Evolutionary conservation across 2,113 vertebrate species (phyloP).

Genomic region (Zosterops hypoxanthus): DNA sequence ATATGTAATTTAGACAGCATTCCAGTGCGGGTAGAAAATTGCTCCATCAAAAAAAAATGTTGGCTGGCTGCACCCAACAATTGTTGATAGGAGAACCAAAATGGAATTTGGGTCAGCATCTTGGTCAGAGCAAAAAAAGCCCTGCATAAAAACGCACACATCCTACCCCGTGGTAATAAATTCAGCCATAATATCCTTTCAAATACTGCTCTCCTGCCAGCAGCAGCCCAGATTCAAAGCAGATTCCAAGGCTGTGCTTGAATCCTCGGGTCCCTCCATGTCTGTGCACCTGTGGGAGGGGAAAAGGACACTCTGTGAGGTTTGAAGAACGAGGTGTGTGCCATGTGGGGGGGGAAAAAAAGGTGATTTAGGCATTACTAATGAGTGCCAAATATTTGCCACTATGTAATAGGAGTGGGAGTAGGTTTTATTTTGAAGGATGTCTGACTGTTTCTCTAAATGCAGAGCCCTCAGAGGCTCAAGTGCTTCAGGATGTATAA

Average conservation of each 20-base stretch:
- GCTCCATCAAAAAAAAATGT: neutral
- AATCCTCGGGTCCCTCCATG: neutral
- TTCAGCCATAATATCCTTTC: neutral
- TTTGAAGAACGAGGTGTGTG: neutral
- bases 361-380: neutral
- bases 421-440: conserved; percentile 6
- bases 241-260: neutral
- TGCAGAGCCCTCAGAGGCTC: conserved; percentile 26
- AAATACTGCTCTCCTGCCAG: neutral
- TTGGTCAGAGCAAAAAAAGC: neutral
- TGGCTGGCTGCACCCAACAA: neutral
- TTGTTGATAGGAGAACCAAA: neutral
- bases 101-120: neutral
- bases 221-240: neutral
- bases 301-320: neutral
- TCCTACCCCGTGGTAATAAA: neutral
- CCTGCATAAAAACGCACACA: neutral
- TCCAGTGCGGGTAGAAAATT: neutral
- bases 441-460: conserved; percentile 25
- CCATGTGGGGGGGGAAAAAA: neutral
- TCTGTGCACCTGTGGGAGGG: conserved; percentile 2
- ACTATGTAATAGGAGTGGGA: neutral
- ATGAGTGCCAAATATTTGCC: conserved; percentile 35
- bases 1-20: neutral
- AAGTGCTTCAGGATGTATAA: conserved; percentile 65